Base-by-base conservation (phyloP, 1,140 invertebrate genomes). In the Copidosoma floridanum region DNA sequence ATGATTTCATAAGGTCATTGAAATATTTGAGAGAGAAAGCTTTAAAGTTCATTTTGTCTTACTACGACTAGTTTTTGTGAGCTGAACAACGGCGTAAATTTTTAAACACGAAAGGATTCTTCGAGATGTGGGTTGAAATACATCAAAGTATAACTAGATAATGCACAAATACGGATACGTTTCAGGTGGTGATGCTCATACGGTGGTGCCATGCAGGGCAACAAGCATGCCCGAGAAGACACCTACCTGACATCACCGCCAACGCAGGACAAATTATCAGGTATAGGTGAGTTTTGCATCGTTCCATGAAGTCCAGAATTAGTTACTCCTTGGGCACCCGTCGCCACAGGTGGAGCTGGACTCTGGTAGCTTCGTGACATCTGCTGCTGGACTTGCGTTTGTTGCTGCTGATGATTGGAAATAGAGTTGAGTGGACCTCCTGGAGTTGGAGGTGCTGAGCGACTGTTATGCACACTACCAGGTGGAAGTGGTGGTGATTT, bases 401-500 rank as follows among this genome's bases (percentile, higher is more conserved):
- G 67, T 21, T 64, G 68, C 10, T 70, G 70, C 16, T 74, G 71
- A 37, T 69, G 68, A 48, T 72, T 74, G 0, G 67, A 63, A 23
- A 74, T 64, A 2, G 67, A 71, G 27, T 75, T 76, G 10, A 83
- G 69, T 0, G 82, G 75, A 46, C 82, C 77, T n/a, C 84, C 84
- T 0, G 88, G 87, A 1, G 88, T 89, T 54, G 87, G 86, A 2
- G 88, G 88, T 21, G 88, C 88, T 62, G 88, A 89, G 59, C 87
- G 80, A 43, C 81, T 82, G 23, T 75, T 82, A 0, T 84, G 83
- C 47, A 73, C 82, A 66, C 48, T 79, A 68, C 68, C 81, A 52
- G 61, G 74, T 40, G 61, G 71, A 54, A 90, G 75, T 7, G 92
- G 91, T 6, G 92, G 92, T 27, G 91, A 93, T 72, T 94, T 93